Evolutionary conservation across 2,888 invertebrate genomes (phyloP), one percentile per base, ranked within the genome.

Genomic region (Isotomurus palustris): DNA sequence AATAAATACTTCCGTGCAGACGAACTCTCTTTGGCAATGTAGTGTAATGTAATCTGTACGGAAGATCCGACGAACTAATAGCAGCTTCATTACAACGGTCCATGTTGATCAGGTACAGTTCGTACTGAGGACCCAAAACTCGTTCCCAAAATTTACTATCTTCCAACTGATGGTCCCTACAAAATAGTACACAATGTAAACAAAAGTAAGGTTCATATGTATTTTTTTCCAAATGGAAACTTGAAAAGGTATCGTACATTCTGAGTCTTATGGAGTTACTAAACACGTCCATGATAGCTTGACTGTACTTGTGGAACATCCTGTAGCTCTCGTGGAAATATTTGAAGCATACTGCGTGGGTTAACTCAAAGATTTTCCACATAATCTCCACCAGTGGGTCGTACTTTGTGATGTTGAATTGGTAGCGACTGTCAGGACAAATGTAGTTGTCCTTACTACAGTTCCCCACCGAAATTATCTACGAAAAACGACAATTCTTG

Each of bases 301-400:
- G 19, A 17, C 45, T 44, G 14, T 53, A 47, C 14, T 49, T 48
- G 19, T 60, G 60, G 14, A 52, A 57, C 60, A 60, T 57, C 14
- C 60, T 22, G 28, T 50, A 53, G 41, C 60, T 60, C 25, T 60
- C 41, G 2, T 22, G 3, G 19, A 60, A 60, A 2, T 17, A 2
- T 2, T 56, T 53, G n/a, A 60, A 60, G 38, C 60, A 60, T 1
- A 54, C 32, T 1, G 60, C 21, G 12, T 60, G 60, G 2, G 47
- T 38, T 24, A 60, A 21, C 28, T 60, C 60, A 22, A 50, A 27
- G 6, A 43, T 28, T 45, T 60, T 60, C 50, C 54, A 61, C 19
- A 58, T 35, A 1, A 48, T 28, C 36, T 61, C 61, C 3, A 50
- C 29, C 24, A 61, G 29, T 1, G 61, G 58, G 21, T 61, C 61